These are phyloP conservation scores for Rhingia campestris DNA, from an alignment of 2,888 invertebrate genomes.

Conservation along the genomic window DNA sequence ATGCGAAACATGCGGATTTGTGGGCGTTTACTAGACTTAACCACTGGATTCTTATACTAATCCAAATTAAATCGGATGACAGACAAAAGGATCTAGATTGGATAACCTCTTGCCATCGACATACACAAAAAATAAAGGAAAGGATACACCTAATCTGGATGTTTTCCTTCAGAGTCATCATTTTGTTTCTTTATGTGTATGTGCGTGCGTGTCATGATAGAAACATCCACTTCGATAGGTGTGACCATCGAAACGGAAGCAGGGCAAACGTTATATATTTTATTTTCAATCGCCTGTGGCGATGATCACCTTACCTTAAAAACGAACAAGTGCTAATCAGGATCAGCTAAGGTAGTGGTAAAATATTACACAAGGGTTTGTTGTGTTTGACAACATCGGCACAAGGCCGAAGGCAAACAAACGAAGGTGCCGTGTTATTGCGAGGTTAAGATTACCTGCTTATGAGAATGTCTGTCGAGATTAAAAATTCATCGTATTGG, in stretches of 20 bases:
- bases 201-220: slow-evolving; percentile 21
- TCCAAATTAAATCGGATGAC: slow-evolving; percentile 81
- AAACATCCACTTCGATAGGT: slow-evolving; percentile 46
- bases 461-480: slow-evolving; percentile 17
- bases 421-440: slow-evolving; percentile 17
- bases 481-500: slow-evolving; percentile 14
- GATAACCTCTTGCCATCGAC: slow-evolving; percentile 52
- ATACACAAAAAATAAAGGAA: slow-evolving; percentile 19
- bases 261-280: slow-evolving; percentile 58
- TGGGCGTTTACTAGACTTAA: slow-evolving; percentile 82
- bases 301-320: slow-evolving; percentile 44
- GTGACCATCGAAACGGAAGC: slow-evolving; percentile 68
- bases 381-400: slow-evolving; percentile 66
- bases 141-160: slow-evolving; percentile 22
- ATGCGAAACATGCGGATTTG: slow-evolving; percentile 67
- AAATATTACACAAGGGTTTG: slow-evolving; percentile 69
- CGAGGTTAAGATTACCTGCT: slow-evolving; percentile 42
- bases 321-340: slow-evolving; percentile 66
- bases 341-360: slow-evolving; percentile 63
- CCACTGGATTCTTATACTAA: slow-evolving; percentile 80
- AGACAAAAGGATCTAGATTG: slow-evolving; percentile 70
- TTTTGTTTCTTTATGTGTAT: neutral
- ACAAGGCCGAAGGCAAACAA: slow-evolving; percentile 39
- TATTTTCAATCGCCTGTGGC: slow-evolving; percentile 54
- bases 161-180: too few species aligned